These are phyloP conservation scores for Chironomus tepperi DNA, from an alignment of 1,140 invertebrate genomes.

Conservation along the genomic window DNA sequence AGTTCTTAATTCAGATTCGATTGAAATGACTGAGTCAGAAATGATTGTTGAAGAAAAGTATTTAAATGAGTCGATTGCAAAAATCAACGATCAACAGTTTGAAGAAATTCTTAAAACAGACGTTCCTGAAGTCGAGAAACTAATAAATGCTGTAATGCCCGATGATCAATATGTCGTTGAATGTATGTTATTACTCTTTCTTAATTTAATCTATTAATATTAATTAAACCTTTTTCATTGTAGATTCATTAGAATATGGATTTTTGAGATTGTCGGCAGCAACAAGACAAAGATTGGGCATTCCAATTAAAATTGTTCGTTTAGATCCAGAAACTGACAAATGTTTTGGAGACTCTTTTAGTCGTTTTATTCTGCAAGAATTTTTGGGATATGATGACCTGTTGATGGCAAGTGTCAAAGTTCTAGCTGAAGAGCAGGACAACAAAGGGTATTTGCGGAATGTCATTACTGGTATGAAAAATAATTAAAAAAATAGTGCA, in stretches of 20 bases:
- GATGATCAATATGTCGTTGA: constrained; percentile 96
- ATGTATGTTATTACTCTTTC: constrained; percentile 38
- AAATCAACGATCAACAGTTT: constrained; percentile 10
- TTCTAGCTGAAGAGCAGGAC: constrained; percentile 88
- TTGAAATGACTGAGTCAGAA: constrained; percentile 5
- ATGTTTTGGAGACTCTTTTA: constrained; percentile 91
- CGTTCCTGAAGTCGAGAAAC: constrained; percentile 41
- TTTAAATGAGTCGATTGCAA: background rate
- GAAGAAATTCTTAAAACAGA: constrained; percentile 37
- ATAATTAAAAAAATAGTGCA: background rate
- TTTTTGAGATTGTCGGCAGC: constrained; percentile 82
- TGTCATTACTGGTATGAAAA: constrained; percentile 26
- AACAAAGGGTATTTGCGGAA: constrained; percentile 90
- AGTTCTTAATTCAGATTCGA: background rate
- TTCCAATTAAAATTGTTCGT: constrained; percentile 86
- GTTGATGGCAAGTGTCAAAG: constrained; percentile 92
- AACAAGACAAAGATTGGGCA: constrained; percentile 74
- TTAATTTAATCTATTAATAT: too few relatives aligned
- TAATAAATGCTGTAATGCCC: constrained; percentile 41
- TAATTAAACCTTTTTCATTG: background rate
- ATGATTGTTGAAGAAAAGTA: background rate
- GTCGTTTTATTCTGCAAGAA: constrained; percentile 80
- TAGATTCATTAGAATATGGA: constrained; percentile 88
- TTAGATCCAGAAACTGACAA: constrained; percentile 79
- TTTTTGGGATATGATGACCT: constrained; percentile 95